Evolutionary conservation across 2,888 invertebrate genomes (phyloP).

Genomic region (Eulithis testata): DNA sequence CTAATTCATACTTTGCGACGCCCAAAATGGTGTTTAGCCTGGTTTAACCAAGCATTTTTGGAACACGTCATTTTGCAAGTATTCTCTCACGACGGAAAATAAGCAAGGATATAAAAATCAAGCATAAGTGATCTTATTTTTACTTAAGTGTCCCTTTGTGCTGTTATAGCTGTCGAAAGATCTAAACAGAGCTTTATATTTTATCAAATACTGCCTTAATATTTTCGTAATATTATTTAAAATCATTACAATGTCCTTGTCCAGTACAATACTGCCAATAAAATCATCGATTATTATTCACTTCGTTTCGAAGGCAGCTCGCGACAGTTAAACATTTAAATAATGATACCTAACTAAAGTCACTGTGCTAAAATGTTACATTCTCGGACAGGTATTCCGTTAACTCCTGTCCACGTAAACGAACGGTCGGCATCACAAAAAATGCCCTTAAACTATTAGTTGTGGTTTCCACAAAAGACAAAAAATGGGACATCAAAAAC

Average conservation of each 20-base stretch:
- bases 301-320: slow-evolving; percentile 37
- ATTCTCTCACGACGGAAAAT: slow-evolving; percentile 58
- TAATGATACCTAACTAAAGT: slow-evolving; percentile 31
- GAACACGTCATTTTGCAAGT: slow-evolving; percentile 61
- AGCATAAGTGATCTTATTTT: slow-evolving; percentile 60
- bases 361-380: slow-evolving; percentile 29
- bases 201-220: slow-evolving; percentile 51
- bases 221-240: slow-evolving; percentile 53
- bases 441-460: slow-evolving; percentile 80
- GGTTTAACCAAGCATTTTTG: slow-evolving; percentile 61
- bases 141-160: slow-evolving; percentile 52
- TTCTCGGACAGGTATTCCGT: slow-evolving; percentile 34
- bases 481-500: slow-evolving; percentile 77
- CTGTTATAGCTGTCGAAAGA: slow-evolving; percentile 51
- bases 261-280: slow-evolving; percentile 47
- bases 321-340: slow-evolving; percentile 37
- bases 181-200: slow-evolving; percentile 52
- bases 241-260: slow-evolving; percentile 51
- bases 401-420: slow-evolving; percentile 49
- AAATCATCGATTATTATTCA: slow-evolving; percentile 47
- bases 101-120: slow-evolving; percentile 57
- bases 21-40: slow-evolving; percentile 56
- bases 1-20: slow-evolving; percentile 63
- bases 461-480: slow-evolving; percentile 79
- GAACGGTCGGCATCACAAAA: slow-evolving; percentile 71